Evolutionary conservation across 2,797 vertebrate genomes (phyloP).

Genomic region (Alfaro cultratus): DNA sequence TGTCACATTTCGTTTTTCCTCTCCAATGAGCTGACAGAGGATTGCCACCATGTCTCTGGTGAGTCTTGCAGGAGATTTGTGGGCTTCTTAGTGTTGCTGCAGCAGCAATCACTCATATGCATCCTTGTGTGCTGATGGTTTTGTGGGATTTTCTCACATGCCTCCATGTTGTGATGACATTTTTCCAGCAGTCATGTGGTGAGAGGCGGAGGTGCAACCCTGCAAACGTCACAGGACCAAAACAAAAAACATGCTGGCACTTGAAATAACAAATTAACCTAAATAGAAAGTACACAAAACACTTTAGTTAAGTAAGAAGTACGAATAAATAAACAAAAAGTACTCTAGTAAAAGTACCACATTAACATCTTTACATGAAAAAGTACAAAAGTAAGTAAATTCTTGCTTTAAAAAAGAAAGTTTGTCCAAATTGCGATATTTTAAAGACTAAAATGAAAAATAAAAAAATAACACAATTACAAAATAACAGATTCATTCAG

Average conservation of each 20-base stretch:
- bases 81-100: slow-evolving; percentile 16
- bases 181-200: not conserved
- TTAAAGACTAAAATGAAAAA: too few species aligned
- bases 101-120: slow-evolving; percentile 25
- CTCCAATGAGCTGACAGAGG: slow-evolving; percentile 47
- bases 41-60: slow-evolving; percentile 20
- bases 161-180: not conserved
- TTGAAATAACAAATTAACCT: too few species aligned
- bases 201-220: not conserved
- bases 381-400: too few species aligned
- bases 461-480: too few species aligned
- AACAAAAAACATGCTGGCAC: not conserved
- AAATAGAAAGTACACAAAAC: too few species aligned
- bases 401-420: too few species aligned
- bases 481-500: too few species aligned
- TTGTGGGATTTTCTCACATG: not conserved
- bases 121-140: slow-evolving; percentile 14
- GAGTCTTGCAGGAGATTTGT: slow-evolving; percentile 19
- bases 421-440: too few species aligned
- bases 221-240: not conserved
- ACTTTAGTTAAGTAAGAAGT: too few species aligned
- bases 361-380: too few species aligned
- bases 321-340: too few species aligned
- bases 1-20: slow-evolving; percentile 21
- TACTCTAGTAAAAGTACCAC: too few species aligned